A percentile compares a stretch with the other conserved stretches of the same genome.
Conservation (phyloP, 1,140 invertebrate genomes). For the Tyrophagus putrescentiae region DNA sequence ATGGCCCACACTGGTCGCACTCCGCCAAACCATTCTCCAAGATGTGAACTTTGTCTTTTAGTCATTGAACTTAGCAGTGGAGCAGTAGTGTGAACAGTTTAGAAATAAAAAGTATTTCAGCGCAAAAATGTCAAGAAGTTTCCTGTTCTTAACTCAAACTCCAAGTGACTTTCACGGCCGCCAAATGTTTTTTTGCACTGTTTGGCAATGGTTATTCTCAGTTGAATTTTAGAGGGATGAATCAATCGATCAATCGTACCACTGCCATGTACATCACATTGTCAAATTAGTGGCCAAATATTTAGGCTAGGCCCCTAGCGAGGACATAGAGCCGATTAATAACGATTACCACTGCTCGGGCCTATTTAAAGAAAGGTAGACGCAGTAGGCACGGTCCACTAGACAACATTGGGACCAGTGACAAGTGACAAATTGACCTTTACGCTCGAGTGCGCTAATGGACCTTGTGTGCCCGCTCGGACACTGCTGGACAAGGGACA, state of each 20-base stretch:
- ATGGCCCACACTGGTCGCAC: not conserved
- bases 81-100: not conserved
- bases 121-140: too few species aligned
- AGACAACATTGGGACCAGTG: not conserved
- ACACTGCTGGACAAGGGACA: not conserved
- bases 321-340: not conserved
- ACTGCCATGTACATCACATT: not conserved
- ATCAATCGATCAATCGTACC: slow-evolving; percentile 9
- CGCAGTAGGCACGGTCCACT: not conserved
- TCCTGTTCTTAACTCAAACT: too few species aligned
- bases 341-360: not conserved
- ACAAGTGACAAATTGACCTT: slow-evolving; percentile 14
- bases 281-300: slow-evolving; percentile 16
- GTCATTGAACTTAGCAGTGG: slow-evolving; percentile 8
- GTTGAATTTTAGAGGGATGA: not conserved
- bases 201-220: too few species aligned
- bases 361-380: too few species aligned
- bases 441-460: slow-evolving; percentile 2
- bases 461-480: not conserved
- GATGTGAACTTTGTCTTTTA: slow-evolving; percentile 3
- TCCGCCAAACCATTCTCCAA: not conserved
- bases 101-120: not conserved
- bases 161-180: slow-evolving; percentile 14
- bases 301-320: slow-evolving; percentile 1
- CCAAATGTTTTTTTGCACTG: too few species aligned